Base-by-base conservation (phyloP, 2,888 invertebrate genomes). In the Ctena decussata region DNA sequence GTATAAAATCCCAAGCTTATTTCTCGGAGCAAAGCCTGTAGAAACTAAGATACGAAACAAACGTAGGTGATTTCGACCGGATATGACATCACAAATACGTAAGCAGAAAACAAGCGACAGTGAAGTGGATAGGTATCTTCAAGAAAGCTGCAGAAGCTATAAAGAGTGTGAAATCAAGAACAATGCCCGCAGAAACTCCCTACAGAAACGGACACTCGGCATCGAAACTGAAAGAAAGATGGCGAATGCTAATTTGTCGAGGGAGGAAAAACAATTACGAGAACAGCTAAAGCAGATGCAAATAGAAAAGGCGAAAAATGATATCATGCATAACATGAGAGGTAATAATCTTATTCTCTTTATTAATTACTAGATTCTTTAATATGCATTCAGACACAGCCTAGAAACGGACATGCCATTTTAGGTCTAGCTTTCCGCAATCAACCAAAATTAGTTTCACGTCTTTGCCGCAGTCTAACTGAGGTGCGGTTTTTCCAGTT, bases 81-180 rank as follows among this genome's bases (percentile, higher is more conserved):
- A 30, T 35, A 65, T 65, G 65, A 65, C 65, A n/a, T 65, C 65
- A 65, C 6, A n/a, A n/a, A 21, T 35, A 65, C 65, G 21, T 21
- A 24, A 57, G 8, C 11, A 11, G 12, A 74, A 74, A 27, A 39
- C 27, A 27, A 57, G 41, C 24, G 86, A 88, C 39, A 39, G 39
- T 11, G 72, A 91, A n/a, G 76, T 93, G 1, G 93, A 94, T 46
- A 77, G 90, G 5, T 94, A 86, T 82, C 71, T 94, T 8, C 89
- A 90, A 71, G 94, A 94, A 77, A 93, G 93, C 65, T 89, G 87
- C 21, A 89, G 82, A 65, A 93, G 93, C 70, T 94, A 89, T 78
- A 91, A 91, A 71, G 91, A 92, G 27, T 93, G 92, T 32, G 87
- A 88, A 35, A 88, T 92, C 0, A 93, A 93, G 84, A 94, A 94